Base-by-base conservation (phyloP, 2,888 invertebrate species). In the Phymatocera aterrima region DNA sequence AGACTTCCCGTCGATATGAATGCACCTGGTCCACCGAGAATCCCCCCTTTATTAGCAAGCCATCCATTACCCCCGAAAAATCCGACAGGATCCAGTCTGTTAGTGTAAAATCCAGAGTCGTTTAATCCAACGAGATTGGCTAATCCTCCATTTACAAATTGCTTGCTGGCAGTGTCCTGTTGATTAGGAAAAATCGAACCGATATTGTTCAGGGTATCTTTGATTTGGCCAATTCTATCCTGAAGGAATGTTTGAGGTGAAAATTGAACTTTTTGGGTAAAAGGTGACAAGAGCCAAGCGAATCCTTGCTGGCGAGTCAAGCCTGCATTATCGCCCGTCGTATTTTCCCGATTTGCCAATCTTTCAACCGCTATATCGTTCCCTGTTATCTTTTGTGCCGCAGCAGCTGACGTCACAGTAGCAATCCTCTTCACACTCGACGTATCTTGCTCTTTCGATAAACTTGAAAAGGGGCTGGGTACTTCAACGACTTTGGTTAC, bases 21-120 rank as follows among this genome's bases (percentile, higher is more conserved):
- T 1, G 87, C 87, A 3, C 88, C 88, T 3, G 88, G 88, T 6
- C 87, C 87, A 6, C 88, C 88, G 1, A 88, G 81, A 64, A 89
- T 84, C 10, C 89, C 88, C 0, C 89, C 88, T 72, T 89, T 89
- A 78, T 88, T 88, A 12, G 88, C 85, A 57, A 88, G 84, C 88
- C 88, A 89, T 15, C 88, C 88, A 64, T 88, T 89, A 6, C 88
- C 88, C 15, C 85, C 84, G 24, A 88, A 81, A 79, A 88, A 85
- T n/a, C 88, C 88, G 10, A 84, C 86, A 1, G 86, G 83, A 10
- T 88, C 87, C 24, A 85, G 64, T 37, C 87, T 80, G 61, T 85
- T 81, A 15, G 86, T 86, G 74, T 87, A 86, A 70, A 87, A 87
- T 37, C 85, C 87, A 0, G 86, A 79, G 54, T 88, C 86, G 65